Conservation (phyloP, 2,113 vertebrate genomes). For the Vicugna pacos region DNA sequence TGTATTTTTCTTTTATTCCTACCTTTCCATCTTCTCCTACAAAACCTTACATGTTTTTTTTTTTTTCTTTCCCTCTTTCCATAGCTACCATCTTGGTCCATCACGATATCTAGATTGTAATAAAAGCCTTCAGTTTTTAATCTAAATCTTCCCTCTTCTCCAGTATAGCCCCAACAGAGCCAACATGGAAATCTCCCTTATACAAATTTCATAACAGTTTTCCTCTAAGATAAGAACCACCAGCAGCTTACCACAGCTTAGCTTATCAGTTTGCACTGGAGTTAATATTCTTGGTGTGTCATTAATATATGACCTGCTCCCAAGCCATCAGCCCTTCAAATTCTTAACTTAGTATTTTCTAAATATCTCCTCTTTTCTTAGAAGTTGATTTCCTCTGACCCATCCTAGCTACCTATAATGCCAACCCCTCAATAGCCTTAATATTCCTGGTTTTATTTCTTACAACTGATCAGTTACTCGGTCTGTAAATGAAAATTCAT, state of each 20-base stretch:
- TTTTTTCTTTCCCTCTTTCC: not conserved
- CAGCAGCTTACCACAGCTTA: not conserved
- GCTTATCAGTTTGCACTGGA: not conserved
- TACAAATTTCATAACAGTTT: not conserved
- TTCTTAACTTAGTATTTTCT: not conserved
- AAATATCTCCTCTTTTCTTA: not conserved
- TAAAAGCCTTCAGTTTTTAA: not conserved
- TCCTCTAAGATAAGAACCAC: not conserved
- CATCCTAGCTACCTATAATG: not conserved
- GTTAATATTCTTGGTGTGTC: not conserved
- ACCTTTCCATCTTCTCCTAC: not conserved
- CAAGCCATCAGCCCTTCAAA: not conserved
- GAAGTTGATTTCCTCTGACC: not conserved
- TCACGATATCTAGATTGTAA: not conserved
- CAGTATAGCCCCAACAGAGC: not conserved
- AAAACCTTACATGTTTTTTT: not conserved
- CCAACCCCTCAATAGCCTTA: not conserved
- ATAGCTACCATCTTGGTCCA: not conserved
- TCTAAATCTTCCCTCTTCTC: not conserved
- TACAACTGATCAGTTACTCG: slow-evolving; percentile 22
- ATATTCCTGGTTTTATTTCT: not conserved
- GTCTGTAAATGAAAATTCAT: slow-evolving; percentile 48
- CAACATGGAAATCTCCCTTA: not conserved
- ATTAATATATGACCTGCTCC: not conserved
- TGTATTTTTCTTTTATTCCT: not conserved